Evolutionary conservation across 2,797 vertebrate genomes (phyloP).

Genomic region (Brotula barbata): DNA sequence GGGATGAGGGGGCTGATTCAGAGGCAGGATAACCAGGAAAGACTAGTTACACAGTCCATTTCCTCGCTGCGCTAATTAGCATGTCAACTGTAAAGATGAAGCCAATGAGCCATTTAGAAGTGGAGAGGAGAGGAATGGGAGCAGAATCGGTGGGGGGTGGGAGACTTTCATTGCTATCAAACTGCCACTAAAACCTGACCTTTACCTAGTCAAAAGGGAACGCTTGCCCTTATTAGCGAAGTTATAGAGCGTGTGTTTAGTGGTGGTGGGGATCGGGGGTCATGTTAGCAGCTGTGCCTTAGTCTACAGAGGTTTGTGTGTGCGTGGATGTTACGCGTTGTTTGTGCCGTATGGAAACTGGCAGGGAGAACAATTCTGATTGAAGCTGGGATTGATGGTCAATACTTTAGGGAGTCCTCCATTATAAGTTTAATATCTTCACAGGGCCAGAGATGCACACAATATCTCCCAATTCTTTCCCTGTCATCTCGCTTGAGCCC

Average conservation of each 20-base stretch:
- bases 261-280: not conserved
- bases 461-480: constrained; percentile 19
- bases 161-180: constrained; percentile 47
- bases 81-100: constrained; percentile 67
- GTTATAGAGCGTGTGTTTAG: not conserved
- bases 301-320: constrained; percentile 11
- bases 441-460: constrained; percentile 25
- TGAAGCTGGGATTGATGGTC: constrained; percentile 50
- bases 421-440: constrained; percentile 38
- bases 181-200: constrained; percentile 52
- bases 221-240: constrained; percentile 5
- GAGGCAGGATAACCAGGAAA: constrained; percentile 61
- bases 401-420: constrained; percentile 34
- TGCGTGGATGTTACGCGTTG: not conserved
- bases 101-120: constrained; percentile 58
- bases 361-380: constrained; percentile 12
- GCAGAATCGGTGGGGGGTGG: constrained; percentile 21
- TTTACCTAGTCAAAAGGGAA: constrained; percentile 26
- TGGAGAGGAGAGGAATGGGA: constrained; percentile 15
- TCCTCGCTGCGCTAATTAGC: constrained; percentile 70
- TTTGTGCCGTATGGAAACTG: constrained; percentile 4
- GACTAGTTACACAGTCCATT: constrained; percentile 70
- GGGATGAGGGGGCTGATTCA: constrained; percentile 42
- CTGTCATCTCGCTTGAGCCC: constrained; percentile 29
- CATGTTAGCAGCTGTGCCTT: constrained; percentile 12